These are phyloP conservation scores for Drosophila equinoxialis DNA, from an alignment of 1,140 invertebrate species.

Conservation along the genomic window DNA sequence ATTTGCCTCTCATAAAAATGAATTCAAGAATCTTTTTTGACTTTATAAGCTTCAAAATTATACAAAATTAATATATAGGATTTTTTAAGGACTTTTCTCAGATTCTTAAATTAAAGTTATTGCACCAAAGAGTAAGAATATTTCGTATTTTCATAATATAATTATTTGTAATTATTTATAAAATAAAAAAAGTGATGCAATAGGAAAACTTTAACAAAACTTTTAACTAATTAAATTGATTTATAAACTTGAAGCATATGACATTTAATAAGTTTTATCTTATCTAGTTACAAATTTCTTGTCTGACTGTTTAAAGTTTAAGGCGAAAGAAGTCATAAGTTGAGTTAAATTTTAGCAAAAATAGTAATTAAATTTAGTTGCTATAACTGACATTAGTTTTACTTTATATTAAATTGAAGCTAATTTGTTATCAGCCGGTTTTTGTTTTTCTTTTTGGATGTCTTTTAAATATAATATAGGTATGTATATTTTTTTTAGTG, in stretches of 20 bases:
- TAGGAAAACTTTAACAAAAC: background rate
- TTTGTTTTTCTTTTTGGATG: background rate
- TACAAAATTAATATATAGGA: too few species aligned
- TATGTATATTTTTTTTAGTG: background rate
- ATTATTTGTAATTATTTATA: too few species aligned
- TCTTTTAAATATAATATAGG: too few species aligned
- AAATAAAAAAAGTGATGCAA: too few species aligned
- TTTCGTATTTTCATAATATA: too few species aligned
- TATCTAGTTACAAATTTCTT: background rate
- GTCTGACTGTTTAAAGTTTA: background rate
- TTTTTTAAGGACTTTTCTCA: too few species aligned
- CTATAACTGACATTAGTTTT: too few species aligned
- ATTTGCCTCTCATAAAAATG: too few species aligned
- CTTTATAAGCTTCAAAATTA: too few species aligned
- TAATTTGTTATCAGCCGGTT: constrained; percentile 31
- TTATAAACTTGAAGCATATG: background rate
- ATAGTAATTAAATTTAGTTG: background rate
- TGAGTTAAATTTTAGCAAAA: background rate
- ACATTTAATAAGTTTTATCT: background rate
- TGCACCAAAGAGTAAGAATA: too few species aligned
- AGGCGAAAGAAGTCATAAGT: background rate
- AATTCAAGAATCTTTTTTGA: too few species aligned
- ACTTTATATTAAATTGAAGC: background rate
- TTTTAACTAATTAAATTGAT: background rate
- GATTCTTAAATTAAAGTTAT: too few species aligned